These are phyloP conservation scores for Cygnus olor DNA, from an alignment of 2,797 vertebrate species.

Conservation along the genomic window DNA sequence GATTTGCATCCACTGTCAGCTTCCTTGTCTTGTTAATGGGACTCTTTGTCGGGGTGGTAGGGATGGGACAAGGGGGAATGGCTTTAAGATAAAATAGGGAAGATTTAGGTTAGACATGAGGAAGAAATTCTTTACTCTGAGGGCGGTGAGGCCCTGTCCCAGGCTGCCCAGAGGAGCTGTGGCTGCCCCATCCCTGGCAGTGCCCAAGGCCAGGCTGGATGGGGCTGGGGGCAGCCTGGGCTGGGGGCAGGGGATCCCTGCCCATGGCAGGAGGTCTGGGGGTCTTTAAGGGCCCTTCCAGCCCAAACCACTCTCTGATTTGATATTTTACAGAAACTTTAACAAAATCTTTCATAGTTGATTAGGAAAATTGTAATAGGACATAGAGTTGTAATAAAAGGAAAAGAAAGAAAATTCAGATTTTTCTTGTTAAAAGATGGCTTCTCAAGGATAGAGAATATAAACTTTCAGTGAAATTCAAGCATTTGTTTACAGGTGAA, in stretches of 20 bases:
- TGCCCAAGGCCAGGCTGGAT: too few relatives aligned
- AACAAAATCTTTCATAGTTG: neutral
- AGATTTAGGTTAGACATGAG: neutral
- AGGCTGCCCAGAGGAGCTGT: too few relatives aligned
- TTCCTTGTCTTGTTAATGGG: neutral
- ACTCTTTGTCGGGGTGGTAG: neutral
- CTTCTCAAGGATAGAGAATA: neutral
- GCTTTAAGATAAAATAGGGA: neutral
- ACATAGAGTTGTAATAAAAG: neutral
- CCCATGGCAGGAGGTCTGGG: neutral
- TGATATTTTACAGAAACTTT: neutral
- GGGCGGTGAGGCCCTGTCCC: neutral
- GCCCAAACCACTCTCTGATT: neutral
- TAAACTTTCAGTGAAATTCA: neutral
- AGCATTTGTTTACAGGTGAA: rapidly evolving
- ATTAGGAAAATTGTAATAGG: neutral
- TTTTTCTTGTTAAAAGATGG: neutral
- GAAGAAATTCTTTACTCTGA: neutral
- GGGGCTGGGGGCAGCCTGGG: too few relatives aligned
- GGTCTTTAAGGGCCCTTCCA: neutral
- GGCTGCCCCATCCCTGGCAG: too few relatives aligned
- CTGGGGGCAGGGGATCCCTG: too few relatives aligned
- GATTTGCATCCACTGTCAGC: neutral
- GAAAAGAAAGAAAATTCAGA: neutral
- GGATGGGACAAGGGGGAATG: neutral